These are phyloP conservation scores for Mellivora capensis DNA, from an alignment of 2,113 vertebrate species.

Conservation along the genomic window DNA sequence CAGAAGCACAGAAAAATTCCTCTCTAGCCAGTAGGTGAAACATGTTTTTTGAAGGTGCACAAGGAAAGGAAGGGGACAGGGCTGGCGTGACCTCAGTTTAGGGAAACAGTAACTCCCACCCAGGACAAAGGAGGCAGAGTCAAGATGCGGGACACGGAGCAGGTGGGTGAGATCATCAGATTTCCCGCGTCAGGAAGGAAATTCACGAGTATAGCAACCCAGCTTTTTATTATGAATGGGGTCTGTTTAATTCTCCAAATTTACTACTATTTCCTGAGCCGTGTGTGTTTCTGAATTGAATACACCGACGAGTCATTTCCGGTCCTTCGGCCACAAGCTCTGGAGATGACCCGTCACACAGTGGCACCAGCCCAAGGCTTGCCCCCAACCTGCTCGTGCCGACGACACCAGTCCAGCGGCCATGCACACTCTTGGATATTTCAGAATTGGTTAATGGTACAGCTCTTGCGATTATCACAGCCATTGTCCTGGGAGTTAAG, in stretches of 20 bases:
- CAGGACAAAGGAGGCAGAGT: background rate
- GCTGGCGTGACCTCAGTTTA: background rate
- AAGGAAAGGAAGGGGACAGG: background rate
- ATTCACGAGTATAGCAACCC: background rate
- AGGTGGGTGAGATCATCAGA: background rate
- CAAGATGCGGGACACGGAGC: rapidly evolving
- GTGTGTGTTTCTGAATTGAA: background rate
- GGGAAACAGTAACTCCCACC: background rate
- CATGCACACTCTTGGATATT: rapidly evolving
- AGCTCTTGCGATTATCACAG: background rate
- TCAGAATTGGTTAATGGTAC: too few relatives aligned
- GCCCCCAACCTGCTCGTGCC: rapidly evolving
- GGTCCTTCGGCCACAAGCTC: background rate
- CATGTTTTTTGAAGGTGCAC: background rate
- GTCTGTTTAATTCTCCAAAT: background rate
- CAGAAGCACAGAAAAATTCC: background rate
- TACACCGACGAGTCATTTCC: background rate
- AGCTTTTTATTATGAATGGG: background rate
- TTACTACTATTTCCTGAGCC: background rate
- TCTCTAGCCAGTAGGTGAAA: background rate
- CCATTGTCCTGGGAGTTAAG: background rate
- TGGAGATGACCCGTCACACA: background rate
- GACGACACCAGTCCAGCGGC: rapidly evolving
- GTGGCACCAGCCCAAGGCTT: rapidly evolving
- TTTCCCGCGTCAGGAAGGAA: background rate